Base-by-base conservation (phyloP, 2,797 vertebrate genomes). In the Gymnothorax javanicus region DNA sequence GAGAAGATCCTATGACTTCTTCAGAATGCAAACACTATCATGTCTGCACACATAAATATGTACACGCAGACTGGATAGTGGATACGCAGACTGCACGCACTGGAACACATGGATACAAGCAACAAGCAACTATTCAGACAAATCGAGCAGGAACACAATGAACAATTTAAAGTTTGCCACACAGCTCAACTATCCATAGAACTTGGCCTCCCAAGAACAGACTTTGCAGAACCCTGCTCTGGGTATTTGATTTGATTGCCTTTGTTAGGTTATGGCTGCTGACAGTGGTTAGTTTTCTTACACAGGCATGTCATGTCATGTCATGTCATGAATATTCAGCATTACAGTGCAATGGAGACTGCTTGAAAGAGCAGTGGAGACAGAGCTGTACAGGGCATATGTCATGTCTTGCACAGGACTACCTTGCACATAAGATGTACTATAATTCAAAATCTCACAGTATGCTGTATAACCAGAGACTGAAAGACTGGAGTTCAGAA, bases 1-100 rank as follows among this genome's bases (percentile, higher is more conserved):
- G 93, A 96, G 95, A 95, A 91, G 93, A 92, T 81, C 50, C 93
- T 93, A 89, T 94, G 91, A 94, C 84, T 59, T 86, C 84, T 43
- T 69, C 85, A 89, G 92, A 87, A 90, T 90, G 84, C 93, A 94
- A 93, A 91, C 92, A 94, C 90, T 87, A 84, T 85, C 33, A n/a
- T 85, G 57, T 57, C 71, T 90, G 88, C 91, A 91, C 87, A 87
- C 88, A 82, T 86, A 83, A 75, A 75, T 79, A 50, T 81, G 86
- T 84, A 87, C 86, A 62, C 62, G 84, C 60, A 85, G 11, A 59
- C 50, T n/a, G n/a, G n/a, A 82, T 57, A 58, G 56, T 64, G 15
- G 83, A 84, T 87, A 83, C 23, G 87, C 87, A 88, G 81, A 11
- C 23, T 27, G 57, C 9, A 59, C 8, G 43, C 81, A 82, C 25